Evolutionary conservation across 2,888 invertebrate species (phyloP), one percentile per base, ranked within the genome.

Genomic region (Miltochrista miniata): DNA sequence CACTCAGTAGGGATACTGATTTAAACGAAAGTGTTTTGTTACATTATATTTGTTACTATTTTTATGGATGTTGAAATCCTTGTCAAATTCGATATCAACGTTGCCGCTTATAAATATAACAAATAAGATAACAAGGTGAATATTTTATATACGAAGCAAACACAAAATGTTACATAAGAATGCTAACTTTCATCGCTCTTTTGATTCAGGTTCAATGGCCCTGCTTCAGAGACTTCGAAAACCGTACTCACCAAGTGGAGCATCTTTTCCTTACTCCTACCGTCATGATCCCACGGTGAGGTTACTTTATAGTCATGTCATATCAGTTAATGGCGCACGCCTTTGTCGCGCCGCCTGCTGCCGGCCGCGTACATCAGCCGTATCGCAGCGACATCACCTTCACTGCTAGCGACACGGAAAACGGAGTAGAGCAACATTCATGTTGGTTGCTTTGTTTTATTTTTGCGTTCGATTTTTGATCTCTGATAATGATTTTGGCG

Each of bases 241-340:
- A 11, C 15, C 1, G 14, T 8, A 7, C 10, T 11, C 18, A 18
- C 18, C 5, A 24, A 68, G 77, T 81, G 74, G 85, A 87, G 88
- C 74, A 68, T 50, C 66, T 45, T 69, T 7, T 56, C 3, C 1
- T 2, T 18, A 5, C n/a, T n/a, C 47, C 46, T 45, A 65, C 70
- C 77, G 78, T 78, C 82, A 73, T 76, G 74, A 69, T 79, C 84
- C 78, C 82, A 80, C 81, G 72, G 83, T 72, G 81, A 68, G 76
- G 81, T 75, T 86, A 83, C 85, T 91, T 91, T 91, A 91, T 90
- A 83, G 89, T 83, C 85, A 69, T 90, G 90, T 90, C 85, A 80
- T 86, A 85, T 81, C 85, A 77, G 83, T 82, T 86, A 87, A 90
- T 88, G 89, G 89, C 78, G 70, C 69, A 77, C 72, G 77, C 70